Evolutionary conservation across 2,113 vertebrate genomes (phyloP), one percentile per base, ranked within the genome.

Genomic region (Phaethon lepturus): DNA sequence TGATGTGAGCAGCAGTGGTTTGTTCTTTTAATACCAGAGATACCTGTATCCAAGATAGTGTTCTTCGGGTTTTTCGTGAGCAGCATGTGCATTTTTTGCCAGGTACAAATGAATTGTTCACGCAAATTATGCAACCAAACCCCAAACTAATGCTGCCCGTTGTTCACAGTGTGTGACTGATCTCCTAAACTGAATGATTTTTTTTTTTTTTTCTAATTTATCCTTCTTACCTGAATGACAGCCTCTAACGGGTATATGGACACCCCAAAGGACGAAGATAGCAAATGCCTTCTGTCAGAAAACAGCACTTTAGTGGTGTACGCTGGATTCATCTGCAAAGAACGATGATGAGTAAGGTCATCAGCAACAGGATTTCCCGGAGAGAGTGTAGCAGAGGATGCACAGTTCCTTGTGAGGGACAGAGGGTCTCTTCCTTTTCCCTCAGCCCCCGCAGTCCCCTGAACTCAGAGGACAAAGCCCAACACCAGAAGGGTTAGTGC

Each of bases 391-490:
- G 56, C 38, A 74, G 35, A 50, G 20, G 15, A 38, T 16, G 9
- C 18, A 53, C 15, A 49, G 23, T 9, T 90, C 40, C 10, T 33
- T 49, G 22, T 2, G 4, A 28, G 49, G 35, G 10, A 29, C 13
- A 45, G 62, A 59, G 28, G 6, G 23, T 76, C 28, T 75, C 40
- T 17, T 26, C 23, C 29, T 88, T 44, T 71, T 59, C 24, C 49
- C 6, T 77, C 35, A 22, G 2, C 3, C 10, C 2, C 40, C 3
- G 0, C 47, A 64, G 29, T 20, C 5, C 33, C 14, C 33, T 66
- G 25, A 73, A 26, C 33, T 66, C 13, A 29, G 26, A 55, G 18
- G 14, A 38, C 2, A 4, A 52, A 86, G 35, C 25, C 49, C 40
- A 68, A 1, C n/a, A 44, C 14, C 33, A 40, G 35, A 38, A 68